Base-by-base conservation (phyloP, 2,113 vertebrate species). In the Microcebus ravelobensis region DNA sequence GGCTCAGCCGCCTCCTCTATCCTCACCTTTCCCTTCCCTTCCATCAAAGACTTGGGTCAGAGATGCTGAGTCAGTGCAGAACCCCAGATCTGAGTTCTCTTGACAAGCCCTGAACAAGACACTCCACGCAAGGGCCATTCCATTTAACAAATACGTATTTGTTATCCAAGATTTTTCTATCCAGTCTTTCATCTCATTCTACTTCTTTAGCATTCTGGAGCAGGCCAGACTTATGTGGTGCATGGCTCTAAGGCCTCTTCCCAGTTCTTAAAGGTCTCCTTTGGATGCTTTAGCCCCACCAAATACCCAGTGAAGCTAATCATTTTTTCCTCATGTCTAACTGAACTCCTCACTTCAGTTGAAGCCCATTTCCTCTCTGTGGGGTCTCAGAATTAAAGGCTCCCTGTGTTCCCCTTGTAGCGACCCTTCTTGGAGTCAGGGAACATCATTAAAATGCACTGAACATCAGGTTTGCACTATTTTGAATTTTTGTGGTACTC, bases 401-500 rank as follows among this genome's bases (percentile, higher is more conserved):
- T 67, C 48, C 29, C n/a, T 25, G 6, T 42, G 70, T 4, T 71
- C 70, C n/a, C 83, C 74, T 80, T 25, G 63, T 15, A 4, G n/a
- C 52, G 48, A 63, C 59, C 21, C 52, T 14, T 36, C 86, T 27
- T 25, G 14, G 71, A 39, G 12, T 83, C 50, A 0, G 67, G 71
- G 50, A 82, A 87, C 48, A 79, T 79, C 88, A 77, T 86, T 87
- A 48, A 82, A 48, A 96, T 95, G 93, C 71, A 0, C 65, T 11
- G 42, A 63, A 71, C 61, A 59, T 94, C 95, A 27, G 86, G 55
- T 52, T 74, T 45, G 34, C 50, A 59, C 82, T 50, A 79, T 70
- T 90, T 23, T 39, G 86, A 94, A 97, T 96, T 93, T 88, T 74
- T 85, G 42, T 34, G 67, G 50, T 31, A 45, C 31, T 89, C 23